phyloP scores from a whole-genome alignment of 2,113 vertebrate species.

The Cochlearius cochlearius region DNA sequence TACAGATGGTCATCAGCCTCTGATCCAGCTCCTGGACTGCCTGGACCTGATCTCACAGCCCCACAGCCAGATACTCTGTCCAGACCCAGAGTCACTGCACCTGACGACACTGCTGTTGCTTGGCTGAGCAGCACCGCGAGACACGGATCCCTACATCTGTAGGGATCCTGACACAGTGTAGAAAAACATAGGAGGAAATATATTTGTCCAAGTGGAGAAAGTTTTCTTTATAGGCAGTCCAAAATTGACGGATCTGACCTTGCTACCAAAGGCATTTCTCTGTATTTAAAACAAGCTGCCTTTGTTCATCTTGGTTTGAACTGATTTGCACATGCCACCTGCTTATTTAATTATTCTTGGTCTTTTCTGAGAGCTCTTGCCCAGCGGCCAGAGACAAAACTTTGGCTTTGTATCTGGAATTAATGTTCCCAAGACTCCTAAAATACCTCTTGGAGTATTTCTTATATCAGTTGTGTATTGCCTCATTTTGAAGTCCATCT shows the following conservation, averaged over 20 bases:
- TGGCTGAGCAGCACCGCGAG: not conserved
- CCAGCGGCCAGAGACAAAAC: not conserved
- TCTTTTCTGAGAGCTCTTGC: not conserved
- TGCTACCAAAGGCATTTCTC: not conserved
- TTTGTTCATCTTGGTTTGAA: not conserved
- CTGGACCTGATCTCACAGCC: constrained; percentile 27
- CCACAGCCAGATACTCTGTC: constrained; percentile 19
- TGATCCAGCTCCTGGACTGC: constrained; percentile 47
- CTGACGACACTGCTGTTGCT: constrained; percentile 40
- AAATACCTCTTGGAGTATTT: not conserved
- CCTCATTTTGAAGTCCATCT: not conserved
- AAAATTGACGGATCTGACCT: not conserved
- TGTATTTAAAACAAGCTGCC: not conserved
- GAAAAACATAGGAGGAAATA: not conserved
- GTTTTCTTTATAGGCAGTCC: not conserved
- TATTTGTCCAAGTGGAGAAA: not conserved
- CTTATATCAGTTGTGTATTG: not conserved
- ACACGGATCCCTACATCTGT: not conserved
- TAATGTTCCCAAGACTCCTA: not conserved
- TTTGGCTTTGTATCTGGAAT: not conserved
- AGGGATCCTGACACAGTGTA: not conserved
- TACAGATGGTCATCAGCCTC: constrained; percentile 56
- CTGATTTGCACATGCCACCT: not conserved
- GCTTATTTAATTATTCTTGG: not conserved
- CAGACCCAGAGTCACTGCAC: constrained; percentile 22